Evolutionary conservation across 2,888 invertebrate species (phyloP).

Genomic region (Micoletzkya japonica): DNA sequence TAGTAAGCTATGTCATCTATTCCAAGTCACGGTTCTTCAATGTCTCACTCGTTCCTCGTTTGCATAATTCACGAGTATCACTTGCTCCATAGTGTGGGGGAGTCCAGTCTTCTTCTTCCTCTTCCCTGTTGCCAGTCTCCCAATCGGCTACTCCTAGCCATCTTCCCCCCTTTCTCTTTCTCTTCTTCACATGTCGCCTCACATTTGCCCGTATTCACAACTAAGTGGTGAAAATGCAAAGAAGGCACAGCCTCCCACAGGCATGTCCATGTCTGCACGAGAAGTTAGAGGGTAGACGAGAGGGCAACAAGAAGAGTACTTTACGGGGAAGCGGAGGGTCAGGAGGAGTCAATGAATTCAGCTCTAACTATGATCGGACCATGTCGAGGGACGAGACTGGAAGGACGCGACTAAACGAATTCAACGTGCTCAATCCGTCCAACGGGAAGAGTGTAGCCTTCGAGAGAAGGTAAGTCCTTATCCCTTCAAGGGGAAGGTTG

Average conservation of each 20-base stretch:
- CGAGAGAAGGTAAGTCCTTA: background rate
- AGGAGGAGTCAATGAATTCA: background rate
- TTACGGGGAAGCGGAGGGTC: background rate
- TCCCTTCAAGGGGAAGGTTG: too few species aligned
- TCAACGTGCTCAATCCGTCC: too few species aligned
- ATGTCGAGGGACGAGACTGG: background rate
- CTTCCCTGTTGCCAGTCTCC: background rate
- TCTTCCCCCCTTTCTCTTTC: background rate
- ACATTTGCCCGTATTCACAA: background rate
- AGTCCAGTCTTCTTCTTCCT: background rate
- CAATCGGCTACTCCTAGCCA: background rate
- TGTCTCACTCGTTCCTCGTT: background rate
- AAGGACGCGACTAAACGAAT: background rate
- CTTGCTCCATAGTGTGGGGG: constrained; percentile 5
- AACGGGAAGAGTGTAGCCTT: constrained; percentile 21
- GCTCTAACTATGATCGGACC: background rate
- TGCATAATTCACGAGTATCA: background rate
- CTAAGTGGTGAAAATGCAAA: background rate
- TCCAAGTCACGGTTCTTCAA: too few species aligned
- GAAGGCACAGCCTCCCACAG: background rate
- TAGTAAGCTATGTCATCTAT: constrained; percentile 47
- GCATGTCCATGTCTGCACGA: constrained; percentile 6
- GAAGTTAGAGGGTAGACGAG: constrained; percentile 11
- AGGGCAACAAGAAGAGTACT: background rate
- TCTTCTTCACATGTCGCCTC: background rate